phyloP scores from a whole-genome alignment of 2,113 vertebrate species.

The Pao palembangensis region DNA sequence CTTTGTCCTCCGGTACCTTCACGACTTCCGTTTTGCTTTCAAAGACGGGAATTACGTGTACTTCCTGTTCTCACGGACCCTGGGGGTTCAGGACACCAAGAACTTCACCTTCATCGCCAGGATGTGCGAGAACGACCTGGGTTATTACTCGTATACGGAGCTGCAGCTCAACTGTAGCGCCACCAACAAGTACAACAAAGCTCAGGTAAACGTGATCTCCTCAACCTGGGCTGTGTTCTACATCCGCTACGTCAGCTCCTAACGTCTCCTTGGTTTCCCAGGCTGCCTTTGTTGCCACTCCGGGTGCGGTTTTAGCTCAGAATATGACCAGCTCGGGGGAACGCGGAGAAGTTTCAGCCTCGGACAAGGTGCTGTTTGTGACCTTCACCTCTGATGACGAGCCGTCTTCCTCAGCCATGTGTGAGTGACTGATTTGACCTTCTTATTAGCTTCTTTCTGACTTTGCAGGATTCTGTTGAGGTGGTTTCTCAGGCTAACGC shows the following conservation, averaged over 20 bases:
- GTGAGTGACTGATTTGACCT: conserved; percentile 67
- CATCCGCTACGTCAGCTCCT: neutral
- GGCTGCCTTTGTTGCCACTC: conserved; percentile 76
- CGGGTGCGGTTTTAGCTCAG: conserved; percentile 71
- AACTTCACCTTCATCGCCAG: conserved; percentile 86
- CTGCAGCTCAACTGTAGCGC: conserved; percentile 84
- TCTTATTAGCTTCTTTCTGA: no score
- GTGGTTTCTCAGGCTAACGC: neutral
- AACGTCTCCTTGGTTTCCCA: conserved; percentile 38
- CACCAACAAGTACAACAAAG: conserved; percentile 77
- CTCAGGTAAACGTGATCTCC: conserved; percentile 51
- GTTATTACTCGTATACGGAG: conserved; percentile 94
- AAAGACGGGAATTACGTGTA: conserved; percentile 82
- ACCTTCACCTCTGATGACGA: conserved; percentile 82
- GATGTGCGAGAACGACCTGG: conserved; percentile 83
- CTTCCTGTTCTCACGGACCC: conserved; percentile 88
- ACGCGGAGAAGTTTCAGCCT: conserved; percentile 35
- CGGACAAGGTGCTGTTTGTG: conserved; percentile 79
- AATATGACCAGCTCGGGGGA: conserved; percentile 53
- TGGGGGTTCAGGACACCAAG: conserved; percentile 75
- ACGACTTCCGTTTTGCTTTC: conserved; percentile 80
- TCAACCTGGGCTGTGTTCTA: neutral
- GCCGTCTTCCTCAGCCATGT: conserved; percentile 77
- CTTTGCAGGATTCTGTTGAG: no score
- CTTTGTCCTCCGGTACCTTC: conserved; percentile 74